A percentile compares a stretch with the other conserved stretches of the same genome.
Conservation (phyloP, 1,140 invertebrate species). For the Luehdorfia chinensis region DNA sequence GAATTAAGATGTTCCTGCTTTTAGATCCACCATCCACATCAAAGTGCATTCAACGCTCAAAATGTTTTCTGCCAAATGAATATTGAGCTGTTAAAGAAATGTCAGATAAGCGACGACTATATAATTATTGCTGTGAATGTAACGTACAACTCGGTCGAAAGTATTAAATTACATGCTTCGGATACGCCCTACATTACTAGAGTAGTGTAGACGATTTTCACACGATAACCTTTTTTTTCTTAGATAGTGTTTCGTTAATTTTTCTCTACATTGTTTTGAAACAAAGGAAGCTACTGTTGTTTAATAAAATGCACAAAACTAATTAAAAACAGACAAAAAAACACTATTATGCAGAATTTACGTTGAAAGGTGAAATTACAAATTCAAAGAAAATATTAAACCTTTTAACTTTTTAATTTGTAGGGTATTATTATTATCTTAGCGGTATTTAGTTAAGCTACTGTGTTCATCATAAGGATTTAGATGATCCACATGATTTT, state of each 20-base stretch:
- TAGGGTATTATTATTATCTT: too few species aligned
- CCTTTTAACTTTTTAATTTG: too few species aligned
- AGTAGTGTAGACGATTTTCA: slow-evolving; percentile 45
- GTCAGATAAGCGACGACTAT: slow-evolving; percentile 39
- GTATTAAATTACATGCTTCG: slow-evolving; percentile 60
- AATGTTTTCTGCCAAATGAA: slow-evolving; percentile 42
- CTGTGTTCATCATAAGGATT: too few species aligned
- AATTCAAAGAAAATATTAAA: neutral
- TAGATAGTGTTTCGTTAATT: slow-evolving; percentile 30
- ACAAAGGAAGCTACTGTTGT: slow-evolving; percentile 17
- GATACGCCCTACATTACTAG: slow-evolving; percentile 33
- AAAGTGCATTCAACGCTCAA: neutral
- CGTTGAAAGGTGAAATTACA: slow-evolving; percentile 28
- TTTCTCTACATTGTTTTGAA: slow-evolving; percentile 52
- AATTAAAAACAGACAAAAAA: slow-evolving; percentile 17
- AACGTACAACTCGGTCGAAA: slow-evolving; percentile 50
- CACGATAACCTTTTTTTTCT: slow-evolving; percentile 53
- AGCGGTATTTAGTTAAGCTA: too few species aligned
- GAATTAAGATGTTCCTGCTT: slow-evolving; percentile 10
- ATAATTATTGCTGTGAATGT: slow-evolving; percentile 51
- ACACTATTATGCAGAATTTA: slow-evolving; percentile 21
- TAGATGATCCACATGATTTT: too few species aligned
- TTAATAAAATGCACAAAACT: neutral
- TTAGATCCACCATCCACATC: slow-evolving; percentile 6
- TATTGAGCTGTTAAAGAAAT: slow-evolving; percentile 51